These are phyloP conservation scores for Charadrius vociferus DNA, from an alignment of 2,113 vertebrate genomes.

Conservation along the genomic window DNA sequence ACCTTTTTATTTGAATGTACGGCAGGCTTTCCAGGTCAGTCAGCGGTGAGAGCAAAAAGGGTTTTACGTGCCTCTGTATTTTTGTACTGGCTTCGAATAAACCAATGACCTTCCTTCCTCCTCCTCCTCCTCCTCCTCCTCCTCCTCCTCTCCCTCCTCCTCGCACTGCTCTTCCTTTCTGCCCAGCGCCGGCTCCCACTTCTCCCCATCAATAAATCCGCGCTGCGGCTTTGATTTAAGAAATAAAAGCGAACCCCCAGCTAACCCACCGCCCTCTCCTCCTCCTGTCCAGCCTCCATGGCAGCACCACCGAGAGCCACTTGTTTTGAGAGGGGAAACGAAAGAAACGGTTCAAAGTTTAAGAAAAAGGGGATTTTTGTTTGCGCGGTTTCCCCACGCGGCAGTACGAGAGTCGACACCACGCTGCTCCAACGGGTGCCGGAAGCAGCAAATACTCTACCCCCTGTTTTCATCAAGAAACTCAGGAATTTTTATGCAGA, in stretches of 20 bases:
- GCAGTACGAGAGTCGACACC: too few species aligned
- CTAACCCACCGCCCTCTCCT: background rate
- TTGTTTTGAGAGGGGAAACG: too few species aligned
- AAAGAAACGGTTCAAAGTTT: background rate
- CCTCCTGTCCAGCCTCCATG: background rate
- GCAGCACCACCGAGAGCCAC: background rate
- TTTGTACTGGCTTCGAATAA: conserved; percentile 80
- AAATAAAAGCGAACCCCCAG: background rate
- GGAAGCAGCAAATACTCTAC: background rate
- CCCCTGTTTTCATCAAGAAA: background rate
- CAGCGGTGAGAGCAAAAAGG: conserved; percentile 23
- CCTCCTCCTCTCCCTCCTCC: background rate
- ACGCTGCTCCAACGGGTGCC: fast-evolving
- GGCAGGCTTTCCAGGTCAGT: conserved; percentile 40
- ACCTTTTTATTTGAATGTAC: conserved; percentile 1
- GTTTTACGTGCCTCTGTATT: conserved; percentile 75
- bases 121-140: background rate
- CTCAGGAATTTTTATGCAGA: conserved; percentile 29
- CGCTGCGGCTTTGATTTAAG: background rate
- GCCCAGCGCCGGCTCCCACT: background rate
- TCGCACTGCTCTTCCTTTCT: too few species aligned
- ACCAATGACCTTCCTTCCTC: background rate
- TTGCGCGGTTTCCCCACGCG: too few species aligned
- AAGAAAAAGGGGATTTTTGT: background rate
- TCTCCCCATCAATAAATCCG: background rate